Conservation (phyloP, 2,797 vertebrate species). For the Sebastes matsubarae region DNA sequence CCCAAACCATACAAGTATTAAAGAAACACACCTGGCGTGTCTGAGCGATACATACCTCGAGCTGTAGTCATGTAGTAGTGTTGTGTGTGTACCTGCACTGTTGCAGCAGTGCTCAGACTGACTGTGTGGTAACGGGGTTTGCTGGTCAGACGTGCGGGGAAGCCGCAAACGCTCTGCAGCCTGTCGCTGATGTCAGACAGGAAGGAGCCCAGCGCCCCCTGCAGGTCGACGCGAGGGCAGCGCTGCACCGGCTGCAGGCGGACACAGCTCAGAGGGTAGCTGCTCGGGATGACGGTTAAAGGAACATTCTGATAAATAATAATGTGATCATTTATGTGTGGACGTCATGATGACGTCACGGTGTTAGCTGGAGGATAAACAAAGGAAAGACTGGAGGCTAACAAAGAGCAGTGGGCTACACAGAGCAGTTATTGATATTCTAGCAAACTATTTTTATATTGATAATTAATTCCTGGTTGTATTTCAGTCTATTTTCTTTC, state of each 20-base stretch:
- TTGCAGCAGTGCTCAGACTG: constrained; percentile 65
- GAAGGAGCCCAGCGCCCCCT: constrained; percentile 83
- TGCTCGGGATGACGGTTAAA: constrained; percentile 42
- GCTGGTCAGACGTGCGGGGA: constrained; percentile 83
- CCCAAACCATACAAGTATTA: background rate
- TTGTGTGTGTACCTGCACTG: constrained; percentile 40
- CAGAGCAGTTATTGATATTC: background rate
- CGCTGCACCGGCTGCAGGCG: constrained; percentile 88
- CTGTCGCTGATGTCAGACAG: constrained; percentile 79
- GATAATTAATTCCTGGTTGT: background rate
- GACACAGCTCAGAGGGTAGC: constrained; percentile 90
- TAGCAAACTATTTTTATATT: background rate
- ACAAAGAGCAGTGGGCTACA: too few species aligned
- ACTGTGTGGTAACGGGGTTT: constrained; percentile 80
- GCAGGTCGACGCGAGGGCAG: constrained; percentile 81
- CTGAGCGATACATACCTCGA: too few species aligned
- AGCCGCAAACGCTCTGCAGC: constrained; percentile 86
- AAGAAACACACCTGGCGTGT: background rate
- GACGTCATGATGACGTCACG: too few species aligned
- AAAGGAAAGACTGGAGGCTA: too few species aligned
- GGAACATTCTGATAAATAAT: background rate
- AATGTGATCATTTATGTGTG: too few species aligned
- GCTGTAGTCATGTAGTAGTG: background rate
- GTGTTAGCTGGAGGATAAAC: too few species aligned
- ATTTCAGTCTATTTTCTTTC: too few species aligned